Conservation (phyloP, 2,888 invertebrate genomes). For the Cybosia mesomella region DNA sequence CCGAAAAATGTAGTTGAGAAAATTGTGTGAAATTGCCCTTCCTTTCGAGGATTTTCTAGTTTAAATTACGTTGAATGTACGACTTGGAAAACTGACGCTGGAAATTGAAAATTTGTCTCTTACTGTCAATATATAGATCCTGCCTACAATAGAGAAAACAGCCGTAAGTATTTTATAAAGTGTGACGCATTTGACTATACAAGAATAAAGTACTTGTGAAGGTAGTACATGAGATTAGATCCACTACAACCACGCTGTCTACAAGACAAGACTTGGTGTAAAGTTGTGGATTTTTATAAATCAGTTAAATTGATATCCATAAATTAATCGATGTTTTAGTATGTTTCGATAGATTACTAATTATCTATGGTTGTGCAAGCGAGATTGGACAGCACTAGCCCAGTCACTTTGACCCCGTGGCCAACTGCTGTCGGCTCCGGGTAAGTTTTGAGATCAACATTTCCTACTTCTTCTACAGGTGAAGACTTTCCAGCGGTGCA, state of each 20-base stretch:
- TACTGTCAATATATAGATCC: neutral
- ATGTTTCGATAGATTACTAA: too few species aligned
- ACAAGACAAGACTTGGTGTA: too few species aligned
- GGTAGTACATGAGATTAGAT: neutral
- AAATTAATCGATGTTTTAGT: too few species aligned
- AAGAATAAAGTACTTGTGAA: neutral
- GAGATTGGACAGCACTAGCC: too few species aligned
- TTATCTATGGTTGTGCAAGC: too few species aligned
- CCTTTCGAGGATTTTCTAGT: neutral
- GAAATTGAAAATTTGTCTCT: neutral
- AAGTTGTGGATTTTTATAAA: too few species aligned
- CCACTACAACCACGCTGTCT: neutral
- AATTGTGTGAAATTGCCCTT: neutral
- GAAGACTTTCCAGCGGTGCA: too few species aligned
- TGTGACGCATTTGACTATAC: neutral
- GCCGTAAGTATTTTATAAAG: neutral
- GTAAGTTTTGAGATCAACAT: too few species aligned
- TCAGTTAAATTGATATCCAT: too few species aligned
- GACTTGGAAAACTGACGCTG: neutral
- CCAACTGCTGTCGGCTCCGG: too few species aligned
- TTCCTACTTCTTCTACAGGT: too few species aligned
- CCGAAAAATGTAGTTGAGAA: neutral
- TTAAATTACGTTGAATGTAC: neutral
- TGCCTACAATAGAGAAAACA: neutral
- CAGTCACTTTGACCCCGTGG: too few species aligned